Percentiles rank a stretch among this genome's conserved stretches.
These are phyloP conservation scores for Perca schrenkii DNA, from an alignment of 2,113 vertebrate genomes.

Conservation along the genomic window DNA sequence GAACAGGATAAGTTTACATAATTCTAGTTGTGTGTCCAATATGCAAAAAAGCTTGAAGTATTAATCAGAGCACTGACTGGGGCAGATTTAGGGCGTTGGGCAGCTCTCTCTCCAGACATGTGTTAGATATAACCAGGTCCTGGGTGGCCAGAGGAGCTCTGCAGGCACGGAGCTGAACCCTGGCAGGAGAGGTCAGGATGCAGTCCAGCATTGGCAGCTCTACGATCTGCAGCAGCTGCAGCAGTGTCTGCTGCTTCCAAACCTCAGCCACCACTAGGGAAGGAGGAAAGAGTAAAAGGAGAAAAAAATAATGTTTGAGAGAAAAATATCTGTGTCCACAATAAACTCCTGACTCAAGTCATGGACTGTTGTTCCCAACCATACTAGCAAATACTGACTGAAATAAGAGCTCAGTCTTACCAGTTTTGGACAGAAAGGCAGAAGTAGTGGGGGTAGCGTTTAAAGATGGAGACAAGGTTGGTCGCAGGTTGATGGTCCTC, in stretches of 20 bases:
- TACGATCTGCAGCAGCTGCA: conserved; percentile 88
- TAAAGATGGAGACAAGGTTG: conserved; percentile 69
- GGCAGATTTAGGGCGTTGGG: conserved; percentile 81
- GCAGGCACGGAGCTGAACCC: conserved; percentile 66
- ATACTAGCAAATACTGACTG: not conserved
- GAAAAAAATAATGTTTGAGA: not conserved
- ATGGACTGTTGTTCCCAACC: not conserved
- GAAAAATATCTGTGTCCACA: not conserved
- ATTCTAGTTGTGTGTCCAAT: not conserved
- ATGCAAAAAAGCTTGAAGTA: not conserved
- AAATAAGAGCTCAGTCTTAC: conserved; percentile 67
- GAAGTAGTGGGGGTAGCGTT: conserved; percentile 54
- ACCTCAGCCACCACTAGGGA: conserved; percentile 85
- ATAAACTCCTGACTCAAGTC: not conserved
- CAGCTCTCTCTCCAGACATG: conserved; percentile 88
- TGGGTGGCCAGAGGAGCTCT: conserved; percentile 68
- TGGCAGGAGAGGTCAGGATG: conserved; percentile 84
- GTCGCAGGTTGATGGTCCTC: conserved; percentile 78
- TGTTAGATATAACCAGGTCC: conserved; percentile 90
- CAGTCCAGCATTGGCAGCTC: conserved; percentile 88
- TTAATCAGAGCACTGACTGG: conserved; percentile 78
- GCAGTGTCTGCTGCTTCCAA: conserved; percentile 89
- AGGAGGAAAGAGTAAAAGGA: not conserved
- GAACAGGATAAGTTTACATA: not conserved
- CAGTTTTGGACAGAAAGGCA: conserved; percentile 83